Evolutionary conservation across 2,888 invertebrate species (phyloP), one percentile per base, ranked within the genome.

Genomic region (Cephus rjabovi): DNA sequence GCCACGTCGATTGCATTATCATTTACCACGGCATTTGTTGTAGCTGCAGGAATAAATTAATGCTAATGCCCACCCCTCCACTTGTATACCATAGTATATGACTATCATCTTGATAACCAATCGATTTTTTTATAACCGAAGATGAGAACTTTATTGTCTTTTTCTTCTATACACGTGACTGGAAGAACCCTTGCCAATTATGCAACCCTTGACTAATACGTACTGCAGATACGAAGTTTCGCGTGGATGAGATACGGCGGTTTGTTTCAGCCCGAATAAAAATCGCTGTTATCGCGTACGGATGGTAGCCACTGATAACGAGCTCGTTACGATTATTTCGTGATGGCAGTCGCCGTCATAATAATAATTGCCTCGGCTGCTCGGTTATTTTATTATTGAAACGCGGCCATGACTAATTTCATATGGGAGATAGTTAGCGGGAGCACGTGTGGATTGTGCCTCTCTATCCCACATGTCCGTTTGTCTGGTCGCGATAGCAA

Each of bases 1-100:
- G 89, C 89, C 90, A 89, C 90, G 89, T 89, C 90, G 88, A 90
- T 89, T 86, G 87, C 88, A 86, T 88, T 90, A 90, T 87, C 90
- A 89, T 90, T 90, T 89, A 87, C 88, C 86, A 56, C 88, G 87
- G 88, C 90, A 90, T 90, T 90, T 89, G 89, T 89, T 88, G 87
- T 83, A 87, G 83, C 87, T 83, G 84, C 81, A 83, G 81, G 88
- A 86, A 89, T 89, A 87, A 83, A 89, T 90, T 88, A 90, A 86
- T 86, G 82, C 77, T 86, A 86, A 87, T 86, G 84, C 78, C 79
- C 79, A 33, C 31, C 71, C 34, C 31, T 2, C 2, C 56, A 6
- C 23, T 23, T 23, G 56, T 56, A 56, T 9, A 56, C 2, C 23
- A 1, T 3, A 56, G 6, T 9, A 9, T 56, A 56, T 0, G 23